Evolutionary conservation across 2,888 invertebrate genomes (phyloP), one percentile per base, ranked within the genome.

Genomic region (Torymus auratus): DNA sequence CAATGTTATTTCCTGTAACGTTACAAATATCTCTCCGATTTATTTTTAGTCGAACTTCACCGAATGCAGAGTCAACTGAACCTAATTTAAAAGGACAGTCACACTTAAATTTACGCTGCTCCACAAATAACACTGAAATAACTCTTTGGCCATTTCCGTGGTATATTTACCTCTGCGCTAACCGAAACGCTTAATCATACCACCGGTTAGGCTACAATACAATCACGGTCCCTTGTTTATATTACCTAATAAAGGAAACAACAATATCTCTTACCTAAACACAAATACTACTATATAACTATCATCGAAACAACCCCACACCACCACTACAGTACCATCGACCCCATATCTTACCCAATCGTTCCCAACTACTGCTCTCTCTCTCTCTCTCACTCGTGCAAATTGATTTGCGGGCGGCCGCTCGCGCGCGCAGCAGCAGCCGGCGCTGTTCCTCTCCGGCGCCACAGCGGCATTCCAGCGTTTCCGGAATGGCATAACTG

Each of bases 341-440:
- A 75, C 75, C 75, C 28, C 75, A 67, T 75, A 68, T 61, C 53
- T 76, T 50, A 76, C 52, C 67, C 56, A 75, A 23, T 11, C n/a
- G 11, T 13, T 53, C 53, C 52, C 41, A 41, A 41, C 41, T 41
- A 41, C 41, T 41, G 7, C n/a, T n/a, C 28, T 23, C 12, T n/a
- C 13, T 10, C 17, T 23, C 17, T 56, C 13, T 52, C n/a, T 52
- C 7, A 50, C n/a, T 2, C 74, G 85, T 84, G 86, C 85, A 84
- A 88, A 88, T 88, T 87, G 88, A 88, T 88, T 87, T 87, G 88
- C 88, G 88, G 87, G 85, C 85, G 82, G 84, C 82, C 85, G 83
- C 86, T 84, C 84, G 85, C 83, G 84, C 85, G 85, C 85, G 85
- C 83, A 86, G 84, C 86, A 87, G 86, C 85, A 84, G 75, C 82